These are phyloP conservation scores for Druceiella hillmani DNA, from an alignment of 2,888 invertebrate genomes.

Conservation along the genomic window DNA sequence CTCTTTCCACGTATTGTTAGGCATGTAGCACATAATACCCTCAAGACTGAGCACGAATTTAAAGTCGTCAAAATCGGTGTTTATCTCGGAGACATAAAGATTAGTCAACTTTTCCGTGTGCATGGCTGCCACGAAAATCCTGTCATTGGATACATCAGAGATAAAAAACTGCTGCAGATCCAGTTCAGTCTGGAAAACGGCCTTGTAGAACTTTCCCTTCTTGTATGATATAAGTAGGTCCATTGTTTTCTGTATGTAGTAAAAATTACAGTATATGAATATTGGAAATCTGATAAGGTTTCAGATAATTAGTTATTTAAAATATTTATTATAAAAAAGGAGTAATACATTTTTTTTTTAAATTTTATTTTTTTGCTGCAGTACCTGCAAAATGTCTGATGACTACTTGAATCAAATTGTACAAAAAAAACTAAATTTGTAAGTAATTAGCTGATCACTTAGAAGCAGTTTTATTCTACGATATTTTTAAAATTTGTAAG, in stretches of 20 bases:
- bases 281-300: too few species aligned
- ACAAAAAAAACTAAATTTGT: too few species aligned
- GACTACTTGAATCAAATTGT: too few species aligned
- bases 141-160: slow-evolving; percentile 75
- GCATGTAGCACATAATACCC: slow-evolving; percentile 78
- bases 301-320: too few species aligned
- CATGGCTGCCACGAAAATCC: slow-evolving; percentile 77
- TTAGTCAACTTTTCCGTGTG: slow-evolving; percentile 68
- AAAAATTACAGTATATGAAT: too few species aligned
- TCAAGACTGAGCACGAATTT: slow-evolving; percentile 75
- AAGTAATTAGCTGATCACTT: too few species aligned
- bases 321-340: too few species aligned
- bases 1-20: slow-evolving; percentile 73
- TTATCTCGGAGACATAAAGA: slow-evolving; percentile 74
- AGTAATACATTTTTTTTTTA: too few species aligned
- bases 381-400: too few species aligned
- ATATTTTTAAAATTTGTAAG: too few species aligned
- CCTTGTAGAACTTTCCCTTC: slow-evolving; percentile 62
- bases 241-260: slow-evolving; percentile 36
- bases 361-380: too few species aligned
- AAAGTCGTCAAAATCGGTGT: slow-evolving; percentile 57
- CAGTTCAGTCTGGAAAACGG: slow-evolving; percentile 68
- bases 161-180: slow-evolving; percentile 68
- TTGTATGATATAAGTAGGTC: slow-evolving; percentile 75
- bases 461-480: too few species aligned